phyloP scores from a whole-genome alignment of 2,888 invertebrate genomes.

The Amiota communis region DNA sequence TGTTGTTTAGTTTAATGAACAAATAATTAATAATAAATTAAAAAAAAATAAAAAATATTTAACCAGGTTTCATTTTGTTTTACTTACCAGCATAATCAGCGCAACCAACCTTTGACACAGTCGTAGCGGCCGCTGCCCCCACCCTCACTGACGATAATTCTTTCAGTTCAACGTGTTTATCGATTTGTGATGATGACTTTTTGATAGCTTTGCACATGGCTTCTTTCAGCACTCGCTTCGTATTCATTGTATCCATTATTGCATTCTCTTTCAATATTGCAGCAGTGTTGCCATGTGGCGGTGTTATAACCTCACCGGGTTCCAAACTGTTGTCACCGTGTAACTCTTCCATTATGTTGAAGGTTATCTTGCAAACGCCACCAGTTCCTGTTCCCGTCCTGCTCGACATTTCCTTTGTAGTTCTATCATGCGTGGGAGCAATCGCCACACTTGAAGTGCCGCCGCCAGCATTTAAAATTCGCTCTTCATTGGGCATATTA shows the following conservation, averaged over 20 bases:
- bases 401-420: not conserved
- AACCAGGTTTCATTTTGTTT: conserved; percentile 4
- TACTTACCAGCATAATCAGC: conserved; percentile 47
- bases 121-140: conserved; percentile 58
- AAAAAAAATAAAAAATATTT: not conserved
- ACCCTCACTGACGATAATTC: conserved; percentile 14
- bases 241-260: conserved; percentile 20
- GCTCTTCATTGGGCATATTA: conserved; percentile 36
- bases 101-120: conserved; percentile 59
- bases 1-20: conserved; percentile 3
- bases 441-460: not conserved
- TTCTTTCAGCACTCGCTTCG: conserved; percentile 43
- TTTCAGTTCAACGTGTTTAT: conserved; percentile 26
- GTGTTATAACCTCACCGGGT: conserved; percentile 70
- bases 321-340: conserved; percentile 69
- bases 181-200: conserved; percentile 46
- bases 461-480: too few species aligned
- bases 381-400: not conserved
- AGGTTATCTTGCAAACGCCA: conserved; percentile 53
- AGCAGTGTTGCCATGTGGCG: conserved; percentile 56
- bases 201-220: conserved; percentile 48
- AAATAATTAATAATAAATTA: not conserved
- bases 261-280: conserved; percentile 12
- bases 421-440: not conserved
- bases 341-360: conserved; percentile 57